phyloP scores from a whole-genome alignment of 2,888 invertebrate genomes.

The Drosophila emarginata region DNA sequence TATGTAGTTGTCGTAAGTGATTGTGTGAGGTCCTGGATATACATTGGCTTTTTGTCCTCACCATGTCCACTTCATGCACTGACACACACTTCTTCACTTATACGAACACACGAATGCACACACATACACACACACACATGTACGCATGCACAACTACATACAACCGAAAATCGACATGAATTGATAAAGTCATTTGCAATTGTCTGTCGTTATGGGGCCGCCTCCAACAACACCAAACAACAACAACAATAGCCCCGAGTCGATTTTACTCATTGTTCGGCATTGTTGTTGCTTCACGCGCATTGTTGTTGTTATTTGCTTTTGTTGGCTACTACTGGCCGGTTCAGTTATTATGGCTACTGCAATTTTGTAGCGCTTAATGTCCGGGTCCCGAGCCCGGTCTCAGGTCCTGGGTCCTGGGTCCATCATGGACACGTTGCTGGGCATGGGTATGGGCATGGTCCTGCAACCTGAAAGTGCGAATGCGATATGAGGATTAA shows the following conservation, averaged over 20 bases:
- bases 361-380: conserved; percentile 74
- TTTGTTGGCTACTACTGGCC: conserved; percentile 51
- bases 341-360: conserved; percentile 70
- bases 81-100: conserved; percentile 21
- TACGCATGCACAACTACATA: neutral
- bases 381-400: conserved; percentile 47
- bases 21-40: conserved; percentile 47
- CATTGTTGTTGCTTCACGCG: conserved; percentile 58
- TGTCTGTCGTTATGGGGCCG: conserved; percentile 70
- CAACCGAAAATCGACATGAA: conserved; percentile 72
- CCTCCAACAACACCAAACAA: neutral
- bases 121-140: conserved; percentile 12
- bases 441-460: neutral
- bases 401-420: conserved; percentile 9
- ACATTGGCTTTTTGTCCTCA: conserved; percentile 65
- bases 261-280: conserved; percentile 31
- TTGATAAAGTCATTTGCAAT: conserved; percentile 77
- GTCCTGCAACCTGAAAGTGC: conserved; percentile 62
- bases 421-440: conserved; percentile 25
- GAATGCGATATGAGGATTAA: conserved; percentile 77
- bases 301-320: conserved; percentile 65
- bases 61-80: conserved; percentile 55
- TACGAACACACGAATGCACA: conserved; percentile 14
- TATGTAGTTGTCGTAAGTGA: conserved; percentile 59
- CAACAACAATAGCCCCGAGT: conserved; percentile 4